Evolutionary conservation across 2,888 invertebrate genomes (phyloP), one percentile per base, ranked within the genome.

Genomic region (Ectemnius lituratus): DNA sequence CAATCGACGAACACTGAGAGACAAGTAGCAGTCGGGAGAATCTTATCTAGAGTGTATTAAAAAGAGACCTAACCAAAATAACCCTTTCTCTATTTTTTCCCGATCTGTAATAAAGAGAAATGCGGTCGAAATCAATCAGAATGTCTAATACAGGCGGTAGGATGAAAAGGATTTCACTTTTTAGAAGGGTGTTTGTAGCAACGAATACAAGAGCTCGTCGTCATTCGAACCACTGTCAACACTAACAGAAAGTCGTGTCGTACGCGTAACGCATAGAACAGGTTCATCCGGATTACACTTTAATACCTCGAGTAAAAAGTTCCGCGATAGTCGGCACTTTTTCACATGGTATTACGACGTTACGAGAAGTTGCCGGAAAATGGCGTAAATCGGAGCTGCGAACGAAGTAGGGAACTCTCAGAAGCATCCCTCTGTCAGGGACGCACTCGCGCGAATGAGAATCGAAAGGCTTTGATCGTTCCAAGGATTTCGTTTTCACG

Each of bases 271-370:
- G 28, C 59, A 71, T 57, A 47, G 37, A 56, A 27, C n/a, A 58
- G 14, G 58, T 64, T 61, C 62, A 11, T 56, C 37, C 14, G 27
- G 58, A 69, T 67, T 73, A 65, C 74, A 67, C 60, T 49, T 49
- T 69, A 47, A 66, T 75, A 56, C 14, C 61, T 18, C 23, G 52
- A 65, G 69, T 71, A 72, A 75, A 74, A 75, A 71, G 49, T 67
- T 47, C 58, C 61, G 47, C 59, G n/a, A 8, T 13, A 58, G 20
- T 14, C 11, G 37, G 37, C 37, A 11, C 37, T 37, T 37, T 37
- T 37, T 37, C 37, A 37, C 37, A 11, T 37, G 37, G 37, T 37
- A 37, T 37, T 37, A 37, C 37, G 37, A 37, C 37, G 37, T 37
- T 37, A 37, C 37, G 37, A 6, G 37, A 37, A 37, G 37, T 52